These are phyloP conservation scores for Apamea monoglypha DNA, from an alignment of 2,888 invertebrate species.

Conservation along the genomic window DNA sequence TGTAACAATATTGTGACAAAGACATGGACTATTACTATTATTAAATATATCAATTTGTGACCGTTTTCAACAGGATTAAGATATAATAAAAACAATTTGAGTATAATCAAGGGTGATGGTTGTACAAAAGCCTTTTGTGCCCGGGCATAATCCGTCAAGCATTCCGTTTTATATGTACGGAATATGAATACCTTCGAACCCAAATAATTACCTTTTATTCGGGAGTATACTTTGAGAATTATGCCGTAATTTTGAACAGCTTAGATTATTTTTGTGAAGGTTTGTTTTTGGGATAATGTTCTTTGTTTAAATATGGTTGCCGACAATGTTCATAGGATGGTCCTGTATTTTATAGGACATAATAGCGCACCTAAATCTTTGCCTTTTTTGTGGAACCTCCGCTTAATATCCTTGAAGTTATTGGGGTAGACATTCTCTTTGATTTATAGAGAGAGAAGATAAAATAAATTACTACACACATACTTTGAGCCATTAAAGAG, in stretches of 20 bases:
- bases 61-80: conserved; percentile 64
- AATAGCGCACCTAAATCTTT: conserved; percentile 27
- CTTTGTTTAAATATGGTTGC: conserved; percentile 9
- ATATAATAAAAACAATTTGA: conserved; percentile 66
- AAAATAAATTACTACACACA: background rate
- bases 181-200: conserved; percentile 57
- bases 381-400: conserved; percentile 7
- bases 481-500: background rate
- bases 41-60: conserved; percentile 64
- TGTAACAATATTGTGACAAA: background rate
- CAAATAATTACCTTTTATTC: conserved; percentile 62
- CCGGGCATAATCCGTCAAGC: conserved; percentile 64
- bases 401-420: conserved; percentile 33
- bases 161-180: conserved; percentile 59
- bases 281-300: conserved; percentile 22
- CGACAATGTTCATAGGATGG: conserved; percentile 8
- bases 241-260: conserved; percentile 43
- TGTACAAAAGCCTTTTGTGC: conserved; percentile 66
- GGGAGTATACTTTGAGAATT: conserved; percentile 42
- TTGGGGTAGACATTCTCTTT: conserved; percentile 14
- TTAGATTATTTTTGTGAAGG: conserved; percentile 23
- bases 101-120: conserved; percentile 67
- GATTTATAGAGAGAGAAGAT: conserved; percentile 15
- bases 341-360: conserved; percentile 17
- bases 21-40: background rate